Evolutionary conservation across 2,797 vertebrate species (phyloP), one percentile per base, ranked within the genome.

Genomic region (Lacerta bilineata): DNA sequence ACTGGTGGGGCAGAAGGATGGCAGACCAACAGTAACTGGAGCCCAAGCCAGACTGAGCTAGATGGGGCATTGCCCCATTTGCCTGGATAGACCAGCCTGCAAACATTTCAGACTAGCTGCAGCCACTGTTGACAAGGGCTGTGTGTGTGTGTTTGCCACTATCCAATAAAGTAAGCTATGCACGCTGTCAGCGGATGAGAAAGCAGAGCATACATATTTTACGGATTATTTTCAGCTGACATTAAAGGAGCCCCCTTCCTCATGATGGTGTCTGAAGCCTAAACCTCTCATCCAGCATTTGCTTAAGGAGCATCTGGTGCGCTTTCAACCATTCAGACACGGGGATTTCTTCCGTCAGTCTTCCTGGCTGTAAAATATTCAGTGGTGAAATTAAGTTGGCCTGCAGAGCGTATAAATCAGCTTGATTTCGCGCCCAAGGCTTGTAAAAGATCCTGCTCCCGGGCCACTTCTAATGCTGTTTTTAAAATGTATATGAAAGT

Each of bases 301-400:
- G 83, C 72, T 85, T 85, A 69, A 78, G 79, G 61, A 85, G 61
- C n/a, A n/a, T 59, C 59, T 29, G 43, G 74, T 0, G 2, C 23
- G 79, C 85, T 85, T 83, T 68, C 0, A 0, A 79, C 39, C 1
- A 55, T 81, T 87, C 69, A 87, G 33, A 29, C 11, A 59, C 29
- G 75, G 66, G 8, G 18, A 85, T 69, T 91, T 92, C 33, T 55
- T 69, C 86, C 66, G 27, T 75, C 59, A 59, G 33, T 87, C 46
- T 87, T 81, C n/a, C 71, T 84, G 71, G 64, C 78, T 85, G 86
- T 76, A 87, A 87, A 87, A 90, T 81, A 61, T 90, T 90, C 86
- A 81, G 77, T 61, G 25, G 27, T 43, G 39, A 83, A 87, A 81
- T 78, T 77, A 88, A 88, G 83, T 29, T 69, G 78, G 39, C 61